Base-by-base conservation (phyloP, 2,888 invertebrate species). In the Sinodicranocentrus sp. region DNA sequence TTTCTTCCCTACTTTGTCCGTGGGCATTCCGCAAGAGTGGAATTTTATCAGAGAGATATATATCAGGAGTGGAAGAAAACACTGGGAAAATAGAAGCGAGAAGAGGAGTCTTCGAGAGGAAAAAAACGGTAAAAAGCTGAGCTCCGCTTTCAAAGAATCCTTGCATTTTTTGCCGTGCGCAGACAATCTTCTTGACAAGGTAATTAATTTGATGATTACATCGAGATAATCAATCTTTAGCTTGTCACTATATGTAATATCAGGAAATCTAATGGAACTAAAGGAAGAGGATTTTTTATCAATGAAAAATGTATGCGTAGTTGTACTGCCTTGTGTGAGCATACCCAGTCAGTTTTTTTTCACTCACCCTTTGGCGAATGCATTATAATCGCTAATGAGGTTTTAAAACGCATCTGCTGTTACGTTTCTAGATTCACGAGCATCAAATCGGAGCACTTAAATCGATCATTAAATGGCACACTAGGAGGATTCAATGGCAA, bases 141-240 rank as follows among this genome's bases (percentile, higher is more conserved):
- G 8, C 8, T 17, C 33, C 25, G 48, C 39, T 67, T 43, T 23
- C 28, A 70, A 61, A 39, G 54, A 52, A 48, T 61, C 26, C 59
- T 44, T 26, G 57, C 54, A 44, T 78, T 48, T 79, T 63, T 63
- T 44, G 33, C 63, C 44, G 68, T 77, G 52, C 33, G 33, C 71
- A 79, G 79, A 79, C 79, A 79, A 79, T 79, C 71, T 63, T 71
- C 79, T 71, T 79, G 79, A 79, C 79, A 79, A 79, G 79, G 79
- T 79, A 79, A 79, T 79, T 79, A 79, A 79, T 79, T 79, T 71
- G 70, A 79, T 79, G 79, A 79, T 79, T 71, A 79, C 52, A 63
- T 71, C 39, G 54, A 63, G 79, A 79, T 79, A 79, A 79, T 79
- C 71, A 79, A 79, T 79, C 79, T 79, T 79, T 71, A 71, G 63